Evolutionary conservation across 1,140 invertebrate species (phyloP).

Genomic region (Bombus waltoni): DNA sequence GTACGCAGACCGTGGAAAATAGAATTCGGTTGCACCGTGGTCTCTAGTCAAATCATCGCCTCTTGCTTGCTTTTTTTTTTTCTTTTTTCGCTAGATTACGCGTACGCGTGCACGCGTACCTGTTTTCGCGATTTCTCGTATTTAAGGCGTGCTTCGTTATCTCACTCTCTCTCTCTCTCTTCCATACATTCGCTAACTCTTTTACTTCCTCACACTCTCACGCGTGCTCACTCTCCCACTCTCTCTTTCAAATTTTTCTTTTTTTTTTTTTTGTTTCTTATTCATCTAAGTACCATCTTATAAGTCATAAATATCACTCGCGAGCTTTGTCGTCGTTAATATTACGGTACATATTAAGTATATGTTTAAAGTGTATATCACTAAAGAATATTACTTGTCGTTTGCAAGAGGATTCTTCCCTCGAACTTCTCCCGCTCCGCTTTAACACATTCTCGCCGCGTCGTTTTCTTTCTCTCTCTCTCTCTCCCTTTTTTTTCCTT

Average conservation of each 20-base stretch:
- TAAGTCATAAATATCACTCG: slow-evolving; percentile 70
- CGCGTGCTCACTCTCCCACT: background rate
- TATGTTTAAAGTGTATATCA: slow-evolving; percentile 65
- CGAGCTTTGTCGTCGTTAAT: slow-evolving; percentile 65
- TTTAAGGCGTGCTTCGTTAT: slow-evolving; percentile 35
- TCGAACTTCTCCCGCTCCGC: background rate
- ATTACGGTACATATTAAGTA: slow-evolving; percentile 58
- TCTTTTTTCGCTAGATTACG: background rate
- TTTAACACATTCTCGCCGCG: background rate
- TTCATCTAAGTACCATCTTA: slow-evolving; percentile 55
- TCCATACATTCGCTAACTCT: background rate
- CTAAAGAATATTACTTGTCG: slow-evolving; percentile 70
- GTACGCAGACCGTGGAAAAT: slow-evolving; percentile 27
- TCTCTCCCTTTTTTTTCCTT: background rate
- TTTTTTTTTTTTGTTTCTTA: slow-evolving; percentile 29
- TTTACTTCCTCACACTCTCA: background rate
- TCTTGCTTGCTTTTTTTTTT: background rate
- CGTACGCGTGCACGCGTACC: background rate
- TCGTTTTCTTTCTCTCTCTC: background rate
- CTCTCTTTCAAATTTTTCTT: background rate
- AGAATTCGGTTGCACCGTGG: slow-evolving; percentile 30
- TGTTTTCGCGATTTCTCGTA: background rate
- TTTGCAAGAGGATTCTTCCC: slow-evolving; percentile 33
- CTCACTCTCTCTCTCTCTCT: background rate
- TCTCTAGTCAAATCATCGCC: slow-evolving; percentile 24